phyloP scores from a whole-genome alignment of 2,888 invertebrate genomes.

The Graphium colonna region DNA sequence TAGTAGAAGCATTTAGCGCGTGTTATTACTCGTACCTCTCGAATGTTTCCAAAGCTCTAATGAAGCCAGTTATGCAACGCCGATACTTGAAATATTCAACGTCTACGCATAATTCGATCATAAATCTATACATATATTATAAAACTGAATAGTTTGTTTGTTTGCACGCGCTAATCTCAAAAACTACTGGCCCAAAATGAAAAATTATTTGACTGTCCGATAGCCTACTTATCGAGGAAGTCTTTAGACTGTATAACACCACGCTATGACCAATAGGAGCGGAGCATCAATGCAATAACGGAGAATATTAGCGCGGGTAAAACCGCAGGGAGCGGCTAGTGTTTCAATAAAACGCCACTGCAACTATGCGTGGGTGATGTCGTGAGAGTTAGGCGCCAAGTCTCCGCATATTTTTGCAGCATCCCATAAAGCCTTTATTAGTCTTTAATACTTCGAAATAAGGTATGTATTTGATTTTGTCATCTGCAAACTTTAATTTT shows the following conservation, averaged over 20 bases:
- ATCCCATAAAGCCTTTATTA: conserved; percentile 17
- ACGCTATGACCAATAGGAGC: too few species aligned
- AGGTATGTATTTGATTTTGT: conserved; percentile 30
- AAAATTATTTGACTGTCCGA: too few species aligned
- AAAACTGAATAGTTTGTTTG: too few species aligned
- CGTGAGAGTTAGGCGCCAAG: conserved; percentile 54
- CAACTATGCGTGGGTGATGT: conserved; percentile 47
- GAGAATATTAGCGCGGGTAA: too few species aligned
- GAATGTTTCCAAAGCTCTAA: conserved; percentile 12
- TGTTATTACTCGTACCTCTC: conserved; percentile 13
- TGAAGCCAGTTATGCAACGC: conserved; percentile 26
- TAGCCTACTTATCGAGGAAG: too few species aligned
- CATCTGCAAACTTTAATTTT: conserved; percentile 23
- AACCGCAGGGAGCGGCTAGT: too few species aligned
- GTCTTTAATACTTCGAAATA: conserved; percentile 29
- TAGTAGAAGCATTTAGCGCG: not conserved
- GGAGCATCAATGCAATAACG: too few species aligned
- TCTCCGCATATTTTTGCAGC: conserved; percentile 16
- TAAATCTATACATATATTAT: too few species aligned
- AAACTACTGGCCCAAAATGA: too few species aligned
- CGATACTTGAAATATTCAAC: conserved; percentile 31
- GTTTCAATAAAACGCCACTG: conserved; percentile 38
- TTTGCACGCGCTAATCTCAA: too few species aligned
- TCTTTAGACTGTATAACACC: too few species aligned
- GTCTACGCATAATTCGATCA: conserved; percentile 31